These are phyloP conservation scores for Euphysa ruthae DNA, from an alignment of 30 jellyfish, hydroid and myxozoan species.

Conservation along the genomic window DNA sequence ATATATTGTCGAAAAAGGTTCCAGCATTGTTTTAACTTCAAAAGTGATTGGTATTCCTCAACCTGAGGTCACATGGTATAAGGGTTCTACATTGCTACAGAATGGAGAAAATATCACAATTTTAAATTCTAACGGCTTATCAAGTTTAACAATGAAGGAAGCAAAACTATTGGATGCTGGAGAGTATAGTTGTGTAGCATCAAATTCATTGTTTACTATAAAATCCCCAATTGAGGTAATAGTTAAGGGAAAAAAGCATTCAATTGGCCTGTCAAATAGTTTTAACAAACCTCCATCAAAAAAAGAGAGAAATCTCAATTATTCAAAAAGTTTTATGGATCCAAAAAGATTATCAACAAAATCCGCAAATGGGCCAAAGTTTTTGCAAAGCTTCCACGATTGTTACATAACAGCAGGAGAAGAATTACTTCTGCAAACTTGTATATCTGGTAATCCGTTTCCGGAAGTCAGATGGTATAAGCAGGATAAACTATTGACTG, in stretches of 20 bases:
- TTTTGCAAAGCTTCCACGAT: conserved; percentile 18
- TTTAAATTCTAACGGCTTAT: neutral
- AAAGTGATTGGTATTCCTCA: conserved; percentile 53
- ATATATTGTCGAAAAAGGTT: conserved; percentile 22
- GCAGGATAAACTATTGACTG: conserved; percentile 42
- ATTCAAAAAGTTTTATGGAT: neutral
- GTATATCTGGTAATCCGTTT: conserved; percentile 76
- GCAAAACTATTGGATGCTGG: conserved; percentile 46
- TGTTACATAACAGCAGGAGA: conserved; percentile 48
- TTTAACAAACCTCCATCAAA: conserved; percentile 45
- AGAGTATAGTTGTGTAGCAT: conserved; percentile 43
- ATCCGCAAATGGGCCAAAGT: conserved; percentile 23
- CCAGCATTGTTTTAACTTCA: conserved; percentile 23
- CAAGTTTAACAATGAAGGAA: conserved; percentile 1
- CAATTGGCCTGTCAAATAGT: conserved; percentile 31
- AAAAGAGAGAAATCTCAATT: neutral
- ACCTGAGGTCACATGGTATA: conserved; percentile 63
- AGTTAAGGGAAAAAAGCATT: conserved; percentile 56
- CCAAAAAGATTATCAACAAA: neutral
- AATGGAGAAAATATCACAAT: neutral
- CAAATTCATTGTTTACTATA: conserved; percentile 35
- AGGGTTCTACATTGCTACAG: conserved; percentile 14
- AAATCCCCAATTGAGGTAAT: conserved; percentile 33
- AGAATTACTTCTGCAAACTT: conserved; percentile 44
- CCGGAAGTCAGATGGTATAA: conserved; percentile 89